Base-by-base conservation (phyloP, 2,888 invertebrate genomes). In the Lordiphosa andalusiaca region DNA sequence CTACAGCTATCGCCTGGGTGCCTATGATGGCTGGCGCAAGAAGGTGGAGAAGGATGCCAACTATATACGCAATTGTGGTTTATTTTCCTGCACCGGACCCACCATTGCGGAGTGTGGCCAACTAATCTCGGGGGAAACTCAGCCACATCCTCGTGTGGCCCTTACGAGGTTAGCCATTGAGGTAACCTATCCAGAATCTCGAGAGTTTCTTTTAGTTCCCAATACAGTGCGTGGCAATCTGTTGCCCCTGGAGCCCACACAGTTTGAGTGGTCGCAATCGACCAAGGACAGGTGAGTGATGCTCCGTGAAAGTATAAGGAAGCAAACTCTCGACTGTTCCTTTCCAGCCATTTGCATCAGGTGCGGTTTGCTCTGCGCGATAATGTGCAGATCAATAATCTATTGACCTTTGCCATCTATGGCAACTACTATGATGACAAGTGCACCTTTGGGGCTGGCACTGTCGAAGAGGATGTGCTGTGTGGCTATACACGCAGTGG, bases 31-130 rank as follows among this genome's bases (percentile, higher is more conserved):
- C 2, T 81, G 89, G 38, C 87, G 91, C 25, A 84, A 88, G 10
- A 90, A 89, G 62, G 67, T 75, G n/a, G 83, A 78, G 0, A 83
- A 87, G 6, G 88, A 89, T 41, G 74, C 77, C 40, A 86, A 89
- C 44, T 90, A 89, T 49, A 64, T 91, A 1, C 89, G 91, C 42
- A 85, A 89, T 38, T 92, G 91, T 67, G 91, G 86, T 1, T 44
- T 92, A 3, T 85, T 91, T 10, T 88, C 90, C 35, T 92, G 91
- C 71, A 70, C 61, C 1, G 84, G 86, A 0, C 48, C 73, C 2
- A 46, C 51, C 3, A 58, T 88, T 4, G 53, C 46, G n/a, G 75
- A 84, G 4, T 88, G 88, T 51, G 88, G 82, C 0, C 59, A 67
- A 35, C 21, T 71, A 2, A 68, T 75, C 3, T 39, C 57, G 2